Evolutionary conservation across 1,140 invertebrate genomes (phyloP), one percentile per base, ranked within the genome.

Genomic region (Papilio helenus): DNA sequence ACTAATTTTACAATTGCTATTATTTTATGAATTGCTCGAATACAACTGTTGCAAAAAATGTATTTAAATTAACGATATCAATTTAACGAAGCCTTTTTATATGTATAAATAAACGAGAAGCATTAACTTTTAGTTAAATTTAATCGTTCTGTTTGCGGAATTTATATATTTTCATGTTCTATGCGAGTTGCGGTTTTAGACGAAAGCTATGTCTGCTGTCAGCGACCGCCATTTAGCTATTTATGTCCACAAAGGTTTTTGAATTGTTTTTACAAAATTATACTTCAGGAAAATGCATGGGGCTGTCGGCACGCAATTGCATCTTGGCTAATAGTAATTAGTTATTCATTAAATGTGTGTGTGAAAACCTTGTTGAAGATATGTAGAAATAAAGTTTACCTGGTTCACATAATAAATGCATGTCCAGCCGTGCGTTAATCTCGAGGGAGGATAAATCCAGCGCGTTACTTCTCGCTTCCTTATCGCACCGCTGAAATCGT

Each of bases 401-500:
- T 51, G 44, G 4, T 23, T 46, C n/a, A 42, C 12, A 23, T 65
- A 77, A 77, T 65, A 77, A 77, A 77, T 77, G 76, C 55, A 77
- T 82, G 84, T 84, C 81, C 88, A 91, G 88, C 88, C 84, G 88
- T 92, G 89, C 88, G 89, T 89, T 92, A 93, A 92, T 92, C 89
- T 91, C 90, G 80, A 76, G 51, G 88, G 88, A 87, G 90, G 91
- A 92, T 91, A 88, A 87, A 89, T 83, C 85, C 86, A 82, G 82
- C 84, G 86, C 87, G 89, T 92, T 91, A 92, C 92, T 93, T 92
- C 83, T 88, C 90, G 90, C 89, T 91, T 90, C 90, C 91, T 94
- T 94, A 94, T 94, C 93, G 90, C 87, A 87, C 90, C 90, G 92
- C 90, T 93, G 93, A 92, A 94, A 94, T 94, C 92, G 92, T 90